Evolutionary conservation across 2,113 vertebrate genomes (phyloP).

Genomic region (Pygoscelis antarcticus): DNA sequence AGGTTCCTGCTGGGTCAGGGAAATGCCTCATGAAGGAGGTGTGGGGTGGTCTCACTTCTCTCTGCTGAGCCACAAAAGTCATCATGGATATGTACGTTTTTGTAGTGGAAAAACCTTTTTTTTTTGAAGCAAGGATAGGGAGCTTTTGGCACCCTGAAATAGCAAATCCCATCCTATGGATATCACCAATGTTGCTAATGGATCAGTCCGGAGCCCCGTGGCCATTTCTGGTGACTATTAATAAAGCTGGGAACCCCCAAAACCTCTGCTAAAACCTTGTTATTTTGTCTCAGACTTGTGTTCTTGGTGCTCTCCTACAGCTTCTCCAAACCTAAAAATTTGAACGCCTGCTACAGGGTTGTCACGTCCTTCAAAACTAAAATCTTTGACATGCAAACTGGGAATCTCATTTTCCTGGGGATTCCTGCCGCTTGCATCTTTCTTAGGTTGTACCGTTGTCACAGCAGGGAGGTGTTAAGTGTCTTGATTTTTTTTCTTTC

Average conservation of each 20-base stretch:
- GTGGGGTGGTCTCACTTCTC: background rate
- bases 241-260: background rate
- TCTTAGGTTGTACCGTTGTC: background rate
- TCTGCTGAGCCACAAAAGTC: background rate
- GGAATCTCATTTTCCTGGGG: background rate
- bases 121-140: background rate
- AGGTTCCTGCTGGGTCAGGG: background rate
- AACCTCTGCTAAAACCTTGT: background rate
- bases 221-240: background rate
- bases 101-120: background rate
- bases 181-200: fast-evolving
- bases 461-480: background rate
- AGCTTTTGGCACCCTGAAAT: background rate
- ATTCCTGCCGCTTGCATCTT: background rate
- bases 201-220: fast-evolving
- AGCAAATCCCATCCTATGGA: fast-evolving
- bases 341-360: background rate
- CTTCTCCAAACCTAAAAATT: background rate
- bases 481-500: background rate
- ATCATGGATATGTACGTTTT: fast-evolving
- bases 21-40: background rate
- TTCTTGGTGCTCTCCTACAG: fast-evolving
- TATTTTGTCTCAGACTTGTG: background rate
- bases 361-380: background rate
- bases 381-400: background rate